phyloP scores from a whole-genome alignment of 2,113 vertebrate genomes.

The Chinchilla lanigera region DNA sequence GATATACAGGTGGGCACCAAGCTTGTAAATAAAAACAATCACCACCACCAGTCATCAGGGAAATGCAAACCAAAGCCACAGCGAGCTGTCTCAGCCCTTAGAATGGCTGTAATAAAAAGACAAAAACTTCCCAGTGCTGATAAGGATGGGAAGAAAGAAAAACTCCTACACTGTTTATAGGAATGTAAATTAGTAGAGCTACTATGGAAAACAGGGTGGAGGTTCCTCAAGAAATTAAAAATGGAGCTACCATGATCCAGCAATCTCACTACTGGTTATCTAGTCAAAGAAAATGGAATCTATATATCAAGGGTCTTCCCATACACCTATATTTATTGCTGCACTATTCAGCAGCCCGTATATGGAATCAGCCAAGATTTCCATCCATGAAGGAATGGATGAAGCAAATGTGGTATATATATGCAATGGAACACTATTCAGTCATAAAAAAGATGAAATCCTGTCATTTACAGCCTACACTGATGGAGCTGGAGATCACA shows the following conservation, averaged over 20 bases:
- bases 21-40: not conserved
- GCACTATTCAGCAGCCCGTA: not conserved
- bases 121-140: not conserved
- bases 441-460: not conserved
- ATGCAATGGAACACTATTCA: too few species aligned
- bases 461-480: not conserved
- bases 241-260: not conserved
- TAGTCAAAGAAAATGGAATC: not conserved
- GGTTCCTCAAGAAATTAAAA: not conserved
- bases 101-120: not conserved
- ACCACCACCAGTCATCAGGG: not conserved
- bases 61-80: not conserved
- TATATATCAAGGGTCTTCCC: not conserved
- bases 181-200: not conserved
- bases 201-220: not conserved
- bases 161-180: not conserved
- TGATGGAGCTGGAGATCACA: too few species aligned
- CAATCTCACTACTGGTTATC: not conserved
- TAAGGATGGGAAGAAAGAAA: not conserved
- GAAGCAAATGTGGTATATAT: not conserved
- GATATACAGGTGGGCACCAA: not conserved
- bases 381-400: not conserved
- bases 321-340: not conserved
- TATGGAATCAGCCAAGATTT: not conserved
- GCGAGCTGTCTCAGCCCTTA: not conserved